phyloP scores from a whole-genome alignment of 1,140 invertebrate species.

The Drosophila rufa region DNA sequence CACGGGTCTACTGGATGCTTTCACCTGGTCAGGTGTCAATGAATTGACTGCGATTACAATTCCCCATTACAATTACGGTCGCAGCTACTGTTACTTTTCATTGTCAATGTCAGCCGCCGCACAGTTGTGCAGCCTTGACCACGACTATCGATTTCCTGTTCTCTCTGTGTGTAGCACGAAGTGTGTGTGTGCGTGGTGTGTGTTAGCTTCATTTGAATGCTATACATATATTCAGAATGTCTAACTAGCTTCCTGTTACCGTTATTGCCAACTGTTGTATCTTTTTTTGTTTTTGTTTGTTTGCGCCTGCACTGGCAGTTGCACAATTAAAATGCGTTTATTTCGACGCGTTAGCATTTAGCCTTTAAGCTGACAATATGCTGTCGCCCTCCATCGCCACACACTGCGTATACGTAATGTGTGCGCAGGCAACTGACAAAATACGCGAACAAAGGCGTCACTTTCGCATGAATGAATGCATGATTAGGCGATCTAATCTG shows the following conservation, averaged over 20 bases:
- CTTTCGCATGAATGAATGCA: constrained; percentile 68
- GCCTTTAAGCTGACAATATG: constrained; percentile 62
- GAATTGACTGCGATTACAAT: constrained; percentile 59
- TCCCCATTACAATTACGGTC: constrained; percentile 11
- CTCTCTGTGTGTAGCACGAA: constrained; percentile 4
- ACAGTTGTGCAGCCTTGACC: constrained; percentile 73
- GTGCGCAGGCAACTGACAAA: constrained; percentile 17
- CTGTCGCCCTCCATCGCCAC: constrained; percentile 28
- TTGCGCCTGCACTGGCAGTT: constrained; percentile 10
- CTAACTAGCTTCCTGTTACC: constrained; percentile 64
- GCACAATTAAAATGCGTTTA: constrained; percentile 55
- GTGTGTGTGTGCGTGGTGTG: constrained; percentile 6
- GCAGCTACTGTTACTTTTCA: constrained; percentile 51
- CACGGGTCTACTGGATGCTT: constrained; percentile 38
- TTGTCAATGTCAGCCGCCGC: constrained; percentile 62
- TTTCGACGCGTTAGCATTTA: constrained; percentile 46
- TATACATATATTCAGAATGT: constrained; percentile 38
- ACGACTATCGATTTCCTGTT: constrained; percentile 84
- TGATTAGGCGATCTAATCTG: constrained; percentile 59
- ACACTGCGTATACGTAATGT: constrained; percentile 65
- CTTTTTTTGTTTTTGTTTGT: constrained; percentile 19
- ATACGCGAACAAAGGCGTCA: constrained; percentile 15
- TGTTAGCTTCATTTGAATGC: constrained; percentile 36
- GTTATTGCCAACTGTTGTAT: constrained; percentile 51
- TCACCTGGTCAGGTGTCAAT: constrained; percentile 74